Evolutionary conservation across 2,113 vertebrate genomes (phyloP).

Genomic region (Otus sunia): DNA sequence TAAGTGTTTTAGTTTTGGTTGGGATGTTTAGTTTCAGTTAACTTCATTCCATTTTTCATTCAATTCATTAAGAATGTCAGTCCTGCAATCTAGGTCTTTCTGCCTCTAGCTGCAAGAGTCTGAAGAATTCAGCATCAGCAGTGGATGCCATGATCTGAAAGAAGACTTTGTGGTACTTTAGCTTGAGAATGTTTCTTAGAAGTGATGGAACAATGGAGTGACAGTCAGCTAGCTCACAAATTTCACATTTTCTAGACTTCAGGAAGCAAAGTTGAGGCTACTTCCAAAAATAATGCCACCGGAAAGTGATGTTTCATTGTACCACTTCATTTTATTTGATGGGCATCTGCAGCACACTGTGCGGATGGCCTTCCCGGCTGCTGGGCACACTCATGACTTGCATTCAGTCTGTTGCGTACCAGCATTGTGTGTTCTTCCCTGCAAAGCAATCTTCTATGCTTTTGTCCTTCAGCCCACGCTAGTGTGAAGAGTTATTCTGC

Average conservation of each 20-base stretch:
- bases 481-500: background rate
- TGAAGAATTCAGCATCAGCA: background rate
- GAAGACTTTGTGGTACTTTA: background rate
- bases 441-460: background rate
- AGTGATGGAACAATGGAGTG: background rate
- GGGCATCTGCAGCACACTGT: background rate
- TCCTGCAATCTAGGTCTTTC: background rate
- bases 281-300: background rate
- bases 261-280: background rate
- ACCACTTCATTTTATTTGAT: background rate
- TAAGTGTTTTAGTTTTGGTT: background rate
- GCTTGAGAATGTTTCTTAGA: background rate
- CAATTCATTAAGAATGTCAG: background rate
- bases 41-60: background rate
- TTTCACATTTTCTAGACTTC: background rate
- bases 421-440: fast-evolving
- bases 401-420: background rate
- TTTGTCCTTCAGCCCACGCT: background rate
- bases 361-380: background rate
- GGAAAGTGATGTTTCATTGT: background rate
- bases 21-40: background rate
- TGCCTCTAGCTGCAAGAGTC: background rate
- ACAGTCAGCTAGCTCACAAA: background rate
- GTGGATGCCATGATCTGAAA: background rate
- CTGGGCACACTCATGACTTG: background rate